phyloP scores from a whole-genome alignment of 1,140 invertebrate genomes.

The Neomicropteryx cornuta region DNA sequence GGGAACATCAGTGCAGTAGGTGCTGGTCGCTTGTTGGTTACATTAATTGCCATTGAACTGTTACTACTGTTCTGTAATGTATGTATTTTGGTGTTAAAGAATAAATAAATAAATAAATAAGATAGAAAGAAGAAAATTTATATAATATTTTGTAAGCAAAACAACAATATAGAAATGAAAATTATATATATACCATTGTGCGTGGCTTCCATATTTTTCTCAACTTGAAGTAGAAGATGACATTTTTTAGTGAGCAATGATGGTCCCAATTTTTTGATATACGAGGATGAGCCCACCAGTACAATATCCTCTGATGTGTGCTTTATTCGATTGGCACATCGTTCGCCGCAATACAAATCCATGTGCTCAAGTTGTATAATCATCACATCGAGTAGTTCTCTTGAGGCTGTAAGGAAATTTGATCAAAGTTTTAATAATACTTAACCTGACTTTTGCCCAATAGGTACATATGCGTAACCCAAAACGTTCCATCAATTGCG shows the following conservation, averaged over 20 bases:
- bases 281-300: conserved; percentile 35
- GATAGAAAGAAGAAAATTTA: too few relatives aligned
- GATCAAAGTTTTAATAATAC: too few relatives aligned
- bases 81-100: too few relatives aligned
- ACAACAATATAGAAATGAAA: background rate
- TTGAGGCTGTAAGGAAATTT: conserved; percentile 9
- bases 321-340: background rate
- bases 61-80: too few relatives aligned
- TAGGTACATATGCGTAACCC: too few relatives aligned
- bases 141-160: too few relatives aligned
- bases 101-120: too few relatives aligned
- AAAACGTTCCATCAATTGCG: too few relatives aligned
- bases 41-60: too few relatives aligned
- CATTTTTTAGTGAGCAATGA: conserved; percentile 71
- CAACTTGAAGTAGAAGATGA: conserved; percentile 65
- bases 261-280: conserved; percentile 41
- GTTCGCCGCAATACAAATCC: conserved; percentile 51
- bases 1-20: too few relatives aligned
- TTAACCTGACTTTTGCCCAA: too few relatives aligned
- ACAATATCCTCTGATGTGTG: conserved; percentile 4
- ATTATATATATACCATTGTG: conserved; percentile 36
- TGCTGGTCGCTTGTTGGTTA: too few relatives aligned
- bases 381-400: conserved; percentile 64
- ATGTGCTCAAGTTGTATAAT: conserved; percentile 68
- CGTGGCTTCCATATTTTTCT: conserved; percentile 69